Conservation (phyloP, 2,113 vertebrate genomes). For the Monopterus albus region DNA sequence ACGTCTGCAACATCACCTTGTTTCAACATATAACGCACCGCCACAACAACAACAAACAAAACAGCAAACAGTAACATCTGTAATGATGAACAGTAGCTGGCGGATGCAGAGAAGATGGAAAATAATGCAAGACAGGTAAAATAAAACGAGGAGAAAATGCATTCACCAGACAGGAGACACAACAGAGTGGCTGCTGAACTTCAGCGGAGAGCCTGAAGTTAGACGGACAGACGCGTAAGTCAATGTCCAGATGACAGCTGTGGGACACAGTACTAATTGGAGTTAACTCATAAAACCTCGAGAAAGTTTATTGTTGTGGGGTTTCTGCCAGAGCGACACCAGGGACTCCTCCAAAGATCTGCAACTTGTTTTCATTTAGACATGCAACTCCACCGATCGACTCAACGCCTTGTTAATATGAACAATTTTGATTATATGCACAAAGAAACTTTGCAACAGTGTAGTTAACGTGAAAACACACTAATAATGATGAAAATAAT, state of each 20-base stretch:
- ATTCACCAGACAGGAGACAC: neutral
- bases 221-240: neutral
- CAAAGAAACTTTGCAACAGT: no score
- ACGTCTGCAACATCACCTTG: neutral
- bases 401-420: no score
- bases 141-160: neutral
- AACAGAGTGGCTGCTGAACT: neutral
- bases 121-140: neutral
- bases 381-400: no score
- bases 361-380: neutral
- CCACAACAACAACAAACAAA: constrained; percentile 15
- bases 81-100: neutral
- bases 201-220: neutral
- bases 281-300: constrained; percentile 41
- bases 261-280: constrained; percentile 47
- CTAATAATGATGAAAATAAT: no score
- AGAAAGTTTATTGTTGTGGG: no score
- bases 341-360: neutral
- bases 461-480: no score
- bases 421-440: no score
- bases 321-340: neutral
- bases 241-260: constrained; percentile 10
- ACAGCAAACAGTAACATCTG: neutral
- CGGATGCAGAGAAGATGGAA: constrained; percentile 5
- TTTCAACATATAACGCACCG: neutral